phyloP scores from a whole-genome alignment of 2,888 invertebrate species.

The Dasysyrphus tricinctus region DNA sequence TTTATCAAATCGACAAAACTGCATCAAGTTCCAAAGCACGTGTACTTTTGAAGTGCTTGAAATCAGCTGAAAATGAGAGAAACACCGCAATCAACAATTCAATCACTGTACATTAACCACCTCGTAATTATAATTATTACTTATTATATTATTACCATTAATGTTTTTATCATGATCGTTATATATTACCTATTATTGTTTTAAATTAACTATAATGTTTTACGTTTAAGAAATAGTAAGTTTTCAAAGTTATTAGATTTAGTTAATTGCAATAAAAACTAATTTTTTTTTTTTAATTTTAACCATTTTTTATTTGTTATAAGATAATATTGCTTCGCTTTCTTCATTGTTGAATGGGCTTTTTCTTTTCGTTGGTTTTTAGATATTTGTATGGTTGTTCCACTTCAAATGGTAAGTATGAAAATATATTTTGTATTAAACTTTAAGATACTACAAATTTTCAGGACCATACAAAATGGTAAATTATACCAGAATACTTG shows the following conservation, averaged over 20 bases:
- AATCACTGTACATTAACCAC: too few relatives aligned
- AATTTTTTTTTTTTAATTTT: neutral
- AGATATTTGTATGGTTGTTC: neutral
- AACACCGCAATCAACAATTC: too few relatives aligned
- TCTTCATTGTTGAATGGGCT: neutral
- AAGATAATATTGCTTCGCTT: neutral
- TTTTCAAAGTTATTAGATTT: neutral
- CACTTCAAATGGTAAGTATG: neutral
- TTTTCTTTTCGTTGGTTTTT: neutral
- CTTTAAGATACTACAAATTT: neutral
- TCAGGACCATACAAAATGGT: neutral
- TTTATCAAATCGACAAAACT: neutral
- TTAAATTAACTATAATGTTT: too few relatives aligned
- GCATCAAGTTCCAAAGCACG: conserved; percentile 1
- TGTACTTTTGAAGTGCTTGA: neutral
- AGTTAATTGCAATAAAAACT: neutral
- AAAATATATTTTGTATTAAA: neutral
- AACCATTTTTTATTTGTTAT: neutral
- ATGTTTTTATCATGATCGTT: too few relatives aligned
- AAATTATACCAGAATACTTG: neutral
- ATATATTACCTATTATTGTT: too few relatives aligned
- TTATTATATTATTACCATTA: neutral
- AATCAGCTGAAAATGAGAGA: neutral
- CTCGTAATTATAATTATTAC: neutral
- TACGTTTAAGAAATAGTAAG: neutral